These are phyloP conservation scores for Melitaea athalia DNA, from an alignment of 2,888 invertebrate genomes.

Conservation along the genomic window DNA sequence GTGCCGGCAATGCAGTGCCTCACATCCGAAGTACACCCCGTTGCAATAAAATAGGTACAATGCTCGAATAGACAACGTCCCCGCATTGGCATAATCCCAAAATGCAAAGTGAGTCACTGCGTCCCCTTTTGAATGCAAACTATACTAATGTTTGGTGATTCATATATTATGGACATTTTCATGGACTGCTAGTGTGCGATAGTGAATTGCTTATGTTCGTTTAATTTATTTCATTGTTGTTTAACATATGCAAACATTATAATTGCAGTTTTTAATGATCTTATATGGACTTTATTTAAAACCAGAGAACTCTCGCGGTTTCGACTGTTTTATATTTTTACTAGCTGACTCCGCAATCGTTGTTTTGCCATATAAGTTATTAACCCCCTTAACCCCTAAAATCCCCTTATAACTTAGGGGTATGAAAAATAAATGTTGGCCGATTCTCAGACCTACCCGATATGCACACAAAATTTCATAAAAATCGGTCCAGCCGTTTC, in stretches of 20 bases:
- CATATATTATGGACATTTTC: slow-evolving; percentile 26
- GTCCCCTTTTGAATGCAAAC: slow-evolving; percentile 27
- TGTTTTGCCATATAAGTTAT: too few species aligned
- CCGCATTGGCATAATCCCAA: slow-evolving; percentile 34
- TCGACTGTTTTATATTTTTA: background rate
- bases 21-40: slow-evolving; percentile 1
- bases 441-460: too few species aligned
- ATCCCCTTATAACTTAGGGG: too few species aligned
- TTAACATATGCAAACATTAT: background rate
- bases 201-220: background rate
- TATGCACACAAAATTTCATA: too few species aligned
- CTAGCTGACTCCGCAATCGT: too few species aligned
- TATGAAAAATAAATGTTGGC: too few species aligned
- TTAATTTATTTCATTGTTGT: background rate
- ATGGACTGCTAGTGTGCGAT: slow-evolving; percentile 5
- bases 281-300: background rate
- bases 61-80: slow-evolving; percentile 21
- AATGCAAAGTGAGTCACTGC: slow-evolving; percentile 32
- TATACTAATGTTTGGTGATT: slow-evolving; percentile 31
- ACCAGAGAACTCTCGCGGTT: background rate
- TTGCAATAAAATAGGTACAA: slow-evolving; percentile 16
- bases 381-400: too few species aligned
- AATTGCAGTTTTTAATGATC: background rate
- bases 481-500: too few species aligned
- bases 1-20: slow-evolving; percentile 6